A percentile compares a stretch with the other conserved stretches of the same genome.
These are phyloP conservation scores for Cataglyphis cursor DNA, from an alignment of 2,888 invertebrate genomes.

Conservation along the genomic window DNA sequence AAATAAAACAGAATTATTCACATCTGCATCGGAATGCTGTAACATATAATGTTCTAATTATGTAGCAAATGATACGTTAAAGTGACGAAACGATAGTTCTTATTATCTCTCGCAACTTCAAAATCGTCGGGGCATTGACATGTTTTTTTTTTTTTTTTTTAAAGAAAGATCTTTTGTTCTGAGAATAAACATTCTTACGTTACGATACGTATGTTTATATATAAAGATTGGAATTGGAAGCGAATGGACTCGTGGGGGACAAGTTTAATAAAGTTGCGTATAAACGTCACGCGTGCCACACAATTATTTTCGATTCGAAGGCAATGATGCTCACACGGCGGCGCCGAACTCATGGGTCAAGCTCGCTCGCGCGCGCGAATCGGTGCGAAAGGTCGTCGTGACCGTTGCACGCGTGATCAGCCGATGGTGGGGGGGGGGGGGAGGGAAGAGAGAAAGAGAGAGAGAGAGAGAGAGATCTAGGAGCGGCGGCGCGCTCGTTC, in stretches of 20 bases:
- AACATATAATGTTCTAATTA: slow-evolving; percentile 3
- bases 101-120: not conserved
- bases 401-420: slow-evolving; percentile 50
- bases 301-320: slow-evolving; percentile 38
- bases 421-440: not conserved
- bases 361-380: slow-evolving; percentile 23
- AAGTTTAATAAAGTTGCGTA: not conserved
- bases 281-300: not conserved
- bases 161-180: not conserved
- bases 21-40: not conserved
- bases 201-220: not conserved
- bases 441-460: too few species aligned
- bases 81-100: not conserved
- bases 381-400: slow-evolving; percentile 46
- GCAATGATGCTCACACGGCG: slow-evolving; percentile 1
- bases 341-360: slow-evolving; percentile 3
- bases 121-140: not conserved
- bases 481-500: slow-evolving; percentile 33
- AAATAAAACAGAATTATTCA: too few species aligned
- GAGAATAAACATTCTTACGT: not conserved
- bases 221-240: not conserved
- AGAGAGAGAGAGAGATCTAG: slow-evolving; percentile 16
- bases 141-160: not conserved
- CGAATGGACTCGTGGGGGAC: not conserved
- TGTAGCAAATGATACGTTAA: not conserved